Evolutionary conservation across 2,797 vertebrate species (phyloP).

Genomic region (Astyanax mexicanus): DNA sequence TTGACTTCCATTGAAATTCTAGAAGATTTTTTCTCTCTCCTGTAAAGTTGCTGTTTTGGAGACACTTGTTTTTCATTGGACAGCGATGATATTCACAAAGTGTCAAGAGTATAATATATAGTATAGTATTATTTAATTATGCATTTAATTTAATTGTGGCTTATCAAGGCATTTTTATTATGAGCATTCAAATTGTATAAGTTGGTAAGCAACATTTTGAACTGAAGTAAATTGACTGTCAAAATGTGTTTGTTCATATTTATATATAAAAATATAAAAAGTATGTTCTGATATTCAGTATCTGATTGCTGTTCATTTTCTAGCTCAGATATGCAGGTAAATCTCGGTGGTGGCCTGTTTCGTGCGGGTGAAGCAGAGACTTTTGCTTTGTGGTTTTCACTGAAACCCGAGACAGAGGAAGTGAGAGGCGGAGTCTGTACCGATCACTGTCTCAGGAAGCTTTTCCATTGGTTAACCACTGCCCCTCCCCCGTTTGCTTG

Average conservation of each 20-base stretch:
- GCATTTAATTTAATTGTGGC: too few relatives aligned
- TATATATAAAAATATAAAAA: background rate
- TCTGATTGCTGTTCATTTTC: background rate
- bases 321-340: conserved; percentile 33
- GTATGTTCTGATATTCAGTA: background rate
- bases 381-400: conserved; percentile 58
- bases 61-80: too few relatives aligned
- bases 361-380: conserved; percentile 52
- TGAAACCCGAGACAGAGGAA: conserved; percentile 59
- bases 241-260: background rate
- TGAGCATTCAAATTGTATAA: background rate
- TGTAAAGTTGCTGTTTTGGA: too few relatives aligned
- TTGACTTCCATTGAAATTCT: too few relatives aligned
- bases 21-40: too few relatives aligned
- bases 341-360: conserved; percentile 58
- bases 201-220: background rate
- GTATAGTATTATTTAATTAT: too few relatives aligned
- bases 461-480: conserved; percentile 82
- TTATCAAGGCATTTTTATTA: background rate
- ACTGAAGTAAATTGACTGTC: background rate
- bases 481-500: conserved; percentile 45
- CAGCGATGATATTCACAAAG: too few relatives aligned
- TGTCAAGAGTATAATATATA: too few relatives aligned
- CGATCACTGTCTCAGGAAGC: conserved; percentile 58
- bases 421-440: conserved; percentile 57